Conservation (phyloP, 2,888 invertebrate genomes). For the Acronicta leporina region DNA sequence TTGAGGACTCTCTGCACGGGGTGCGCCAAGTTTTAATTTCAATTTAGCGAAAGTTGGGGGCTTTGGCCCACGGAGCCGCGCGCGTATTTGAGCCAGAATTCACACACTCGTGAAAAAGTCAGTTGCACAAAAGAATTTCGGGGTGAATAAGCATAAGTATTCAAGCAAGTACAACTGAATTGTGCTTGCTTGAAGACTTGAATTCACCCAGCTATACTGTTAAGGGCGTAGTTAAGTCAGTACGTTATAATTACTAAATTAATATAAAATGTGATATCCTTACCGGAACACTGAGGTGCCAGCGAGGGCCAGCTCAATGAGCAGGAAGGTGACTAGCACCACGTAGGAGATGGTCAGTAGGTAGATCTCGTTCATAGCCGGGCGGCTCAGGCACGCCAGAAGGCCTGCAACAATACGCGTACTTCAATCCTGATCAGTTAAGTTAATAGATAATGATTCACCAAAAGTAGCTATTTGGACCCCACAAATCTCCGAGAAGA, state of each 20-base stretch:
- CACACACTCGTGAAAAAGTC: not conserved
- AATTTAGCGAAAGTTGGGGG: slow-evolving; percentile 44
- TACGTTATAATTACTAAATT: too few relatives aligned
- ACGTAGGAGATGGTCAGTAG: slow-evolving; percentile 95
- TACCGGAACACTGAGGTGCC: slow-evolving; percentile 85
- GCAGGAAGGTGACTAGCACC: slow-evolving; percentile 93
- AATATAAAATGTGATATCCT: slow-evolving; percentile 13
- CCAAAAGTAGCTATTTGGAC: too few relatives aligned
- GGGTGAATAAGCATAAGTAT: too few relatives aligned
- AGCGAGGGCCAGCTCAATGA: slow-evolving; percentile 90
- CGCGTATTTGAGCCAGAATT: not conserved
- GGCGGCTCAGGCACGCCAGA: slow-evolving; percentile 93
- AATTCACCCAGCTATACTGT: too few relatives aligned
- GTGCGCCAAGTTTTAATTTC: slow-evolving; percentile 54
- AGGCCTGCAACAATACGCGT: slow-evolving; percentile 87
- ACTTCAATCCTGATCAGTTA: not conserved
- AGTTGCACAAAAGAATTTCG: too few relatives aligned
- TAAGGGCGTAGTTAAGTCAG: too few relatives aligned
- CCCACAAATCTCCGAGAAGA: too few relatives aligned
- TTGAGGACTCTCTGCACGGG: slow-evolving; percentile 40
- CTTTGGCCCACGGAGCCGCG: slow-evolving; percentile 8
- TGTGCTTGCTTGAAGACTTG: slow-evolving; percentile 1
- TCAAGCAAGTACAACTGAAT: too few relatives aligned
- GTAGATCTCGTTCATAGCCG: slow-evolving; percentile 96
- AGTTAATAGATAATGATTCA: too few relatives aligned